Conservation (phyloP, 2,113 vertebrate genomes). For the Tupaia tana region DNA sequence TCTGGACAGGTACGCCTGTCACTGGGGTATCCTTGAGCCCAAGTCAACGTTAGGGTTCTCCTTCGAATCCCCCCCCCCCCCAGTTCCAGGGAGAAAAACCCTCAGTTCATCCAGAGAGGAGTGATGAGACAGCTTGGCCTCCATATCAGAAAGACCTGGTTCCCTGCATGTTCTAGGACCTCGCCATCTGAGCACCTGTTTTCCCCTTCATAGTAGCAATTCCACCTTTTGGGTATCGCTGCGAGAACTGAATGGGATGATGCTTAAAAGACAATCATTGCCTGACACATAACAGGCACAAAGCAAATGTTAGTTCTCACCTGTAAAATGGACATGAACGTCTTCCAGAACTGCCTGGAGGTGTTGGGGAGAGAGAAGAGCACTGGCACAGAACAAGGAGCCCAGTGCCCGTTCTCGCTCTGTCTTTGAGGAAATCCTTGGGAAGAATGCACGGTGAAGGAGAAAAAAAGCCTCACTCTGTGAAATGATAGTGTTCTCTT, state of each 20-base stretch:
- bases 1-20: fast-evolving
- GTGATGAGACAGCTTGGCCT: background rate
- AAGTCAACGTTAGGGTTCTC: background rate
- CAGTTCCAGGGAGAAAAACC: background rate
- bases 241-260: background rate
- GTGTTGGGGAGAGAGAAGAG: background rate
- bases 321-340: background rate
- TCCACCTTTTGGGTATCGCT: background rate
- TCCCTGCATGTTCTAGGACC: background rate
- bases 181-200: background rate
- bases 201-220: background rate
- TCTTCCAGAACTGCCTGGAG: background rate
- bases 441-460: background rate
- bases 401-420: background rate
- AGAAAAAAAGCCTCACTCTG: background rate
- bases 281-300: background rate
- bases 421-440: background rate
- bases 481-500: background rate
- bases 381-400: background rate
- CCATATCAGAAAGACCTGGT: background rate
- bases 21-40: fast-evolving
- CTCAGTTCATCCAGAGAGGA: constrained; percentile 5
- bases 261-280: background rate
- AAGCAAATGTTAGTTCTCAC: background rate
- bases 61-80: background rate